Evolutionary conservation across 2,113 vertebrate species (phyloP).

Genomic region (Urocitellus parryii): DNA sequence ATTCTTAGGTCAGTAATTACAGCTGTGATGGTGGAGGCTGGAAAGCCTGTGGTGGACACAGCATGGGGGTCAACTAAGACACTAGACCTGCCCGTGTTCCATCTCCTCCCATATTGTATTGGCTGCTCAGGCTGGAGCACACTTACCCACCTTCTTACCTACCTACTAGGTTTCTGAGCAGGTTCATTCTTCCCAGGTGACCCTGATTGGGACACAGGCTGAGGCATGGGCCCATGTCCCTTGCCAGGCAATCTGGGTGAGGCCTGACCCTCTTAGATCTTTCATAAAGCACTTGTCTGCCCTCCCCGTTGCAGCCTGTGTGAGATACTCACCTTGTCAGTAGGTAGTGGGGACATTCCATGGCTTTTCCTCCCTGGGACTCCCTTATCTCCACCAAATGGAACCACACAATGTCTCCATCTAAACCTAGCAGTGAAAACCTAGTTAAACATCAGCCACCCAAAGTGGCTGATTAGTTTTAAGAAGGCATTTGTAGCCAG

Average conservation of each 20-base stretch:
- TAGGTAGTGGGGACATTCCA: neutral
- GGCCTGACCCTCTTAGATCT: neutral
- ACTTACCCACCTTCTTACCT: neutral
- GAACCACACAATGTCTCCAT: neutral
- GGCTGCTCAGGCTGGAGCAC: neutral
- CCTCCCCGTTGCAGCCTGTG: rapidly evolving
- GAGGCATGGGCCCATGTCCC: too few relatives aligned
- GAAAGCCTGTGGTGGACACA: too few relatives aligned
- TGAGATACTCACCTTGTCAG: too few relatives aligned
- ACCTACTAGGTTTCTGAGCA: neutral
- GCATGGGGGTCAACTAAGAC: rapidly evolving
- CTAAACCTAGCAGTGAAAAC: neutral
- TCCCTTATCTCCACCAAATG: neutral
- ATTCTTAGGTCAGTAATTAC: neutral
- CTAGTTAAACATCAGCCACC: neutral
- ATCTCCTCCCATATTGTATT: neutral
- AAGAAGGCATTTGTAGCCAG: too few relatives aligned
- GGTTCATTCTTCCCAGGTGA: neutral
- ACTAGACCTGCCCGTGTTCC: neutral
- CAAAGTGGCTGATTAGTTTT: neutral
- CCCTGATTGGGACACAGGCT: rapidly evolving
- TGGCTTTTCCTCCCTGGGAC: neutral
- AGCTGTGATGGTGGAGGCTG: too few relatives aligned
- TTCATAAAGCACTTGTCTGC: neutral
- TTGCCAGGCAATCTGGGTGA: neutral